Percentiles rank a stretch among this genome's conserved stretches.
Evolutionary conservation across 2,888 invertebrate genomes (phyloP).

Genomic region (Leuctra nigra): DNA sequence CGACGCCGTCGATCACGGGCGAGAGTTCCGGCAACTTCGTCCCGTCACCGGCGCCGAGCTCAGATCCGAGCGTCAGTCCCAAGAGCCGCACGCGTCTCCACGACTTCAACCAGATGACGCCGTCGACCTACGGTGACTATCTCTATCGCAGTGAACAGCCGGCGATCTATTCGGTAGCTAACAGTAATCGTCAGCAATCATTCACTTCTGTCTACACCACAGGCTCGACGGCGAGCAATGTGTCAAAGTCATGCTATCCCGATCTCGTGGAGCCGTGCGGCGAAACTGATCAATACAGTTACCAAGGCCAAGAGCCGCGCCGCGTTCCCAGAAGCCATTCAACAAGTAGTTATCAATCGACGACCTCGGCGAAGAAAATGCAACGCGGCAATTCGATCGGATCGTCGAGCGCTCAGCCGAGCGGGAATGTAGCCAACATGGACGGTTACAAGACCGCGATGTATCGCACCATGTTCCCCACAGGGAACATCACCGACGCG

Average conservation of each 20-base stretch:
- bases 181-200: slow-evolving; percentile 59
- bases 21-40: slow-evolving; percentile 47
- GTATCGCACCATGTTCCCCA: slow-evolving; percentile 62
- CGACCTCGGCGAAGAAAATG: slow-evolving; percentile 40
- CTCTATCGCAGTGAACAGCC: slow-evolving; percentile 49
- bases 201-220: slow-evolving; percentile 71
- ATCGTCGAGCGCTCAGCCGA: slow-evolving; percentile 41
- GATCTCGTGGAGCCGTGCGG: slow-evolving; percentile 46
- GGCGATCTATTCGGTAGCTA: slow-evolving; percentile 69
- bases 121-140: slow-evolving; percentile 39
- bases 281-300: slow-evolving; percentile 17
- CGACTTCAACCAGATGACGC: slow-evolving; percentile 24
- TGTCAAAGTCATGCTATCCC: slow-evolving; percentile 45
- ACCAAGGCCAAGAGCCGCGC: slow-evolving; percentile 32
- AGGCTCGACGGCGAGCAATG: slow-evolving; percentile 51
- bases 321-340: slow-evolving; percentile 17
- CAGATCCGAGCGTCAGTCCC: slow-evolving; percentile 46
- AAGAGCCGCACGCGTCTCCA: slow-evolving; percentile 40
- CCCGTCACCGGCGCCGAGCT: slow-evolving; percentile 46
- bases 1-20: slow-evolving; percentile 29
- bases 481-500: slow-evolving; percentile 67
- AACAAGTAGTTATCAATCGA: slow-evolving; percentile 19
- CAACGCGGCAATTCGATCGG: slow-evolving; percentile 43
- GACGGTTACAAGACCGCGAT: slow-evolving; percentile 58
- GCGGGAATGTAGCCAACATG: slow-evolving; percentile 52